These are phyloP conservation scores for Hydrozoanthus tunicans DNA, from an alignment of 64 coral and sea anemone genomes.

Conservation along the genomic window DNA sequence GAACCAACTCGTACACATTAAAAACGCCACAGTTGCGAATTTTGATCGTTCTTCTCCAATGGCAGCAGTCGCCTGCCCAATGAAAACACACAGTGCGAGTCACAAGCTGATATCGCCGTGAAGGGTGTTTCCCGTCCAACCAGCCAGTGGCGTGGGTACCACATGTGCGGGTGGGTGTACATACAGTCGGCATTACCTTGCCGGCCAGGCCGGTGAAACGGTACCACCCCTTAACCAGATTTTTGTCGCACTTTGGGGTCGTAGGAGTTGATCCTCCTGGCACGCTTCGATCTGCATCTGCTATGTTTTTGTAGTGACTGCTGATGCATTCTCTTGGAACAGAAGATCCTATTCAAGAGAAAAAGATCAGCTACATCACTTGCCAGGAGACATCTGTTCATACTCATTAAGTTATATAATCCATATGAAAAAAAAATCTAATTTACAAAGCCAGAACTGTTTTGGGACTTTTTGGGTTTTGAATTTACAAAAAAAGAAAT, in stretches of 20 bases:
- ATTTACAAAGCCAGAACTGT: no score
- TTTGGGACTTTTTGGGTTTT: no score
- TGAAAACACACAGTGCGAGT: neutral
- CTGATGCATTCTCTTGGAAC: neutral
- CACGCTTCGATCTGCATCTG: slow-evolving; percentile 8
- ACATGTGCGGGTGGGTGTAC: neutral
- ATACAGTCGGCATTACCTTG: neutral
- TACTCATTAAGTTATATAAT: no score
- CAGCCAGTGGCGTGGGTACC: neutral
- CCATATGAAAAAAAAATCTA: no score
- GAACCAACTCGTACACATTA: neutral
- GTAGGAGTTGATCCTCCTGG: neutral
- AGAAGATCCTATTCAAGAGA: neutral
- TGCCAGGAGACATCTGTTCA: no score
- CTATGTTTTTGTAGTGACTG: neutral
- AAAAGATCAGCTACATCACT: no score
- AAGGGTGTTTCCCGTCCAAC: neutral
- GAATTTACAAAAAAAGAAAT: no score
- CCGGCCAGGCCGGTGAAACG: neutral
- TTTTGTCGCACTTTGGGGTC: neutral
- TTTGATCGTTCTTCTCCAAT: neutral
- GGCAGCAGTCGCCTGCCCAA: neutral
- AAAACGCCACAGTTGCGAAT: neutral
- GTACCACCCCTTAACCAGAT: neutral
- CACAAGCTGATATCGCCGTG: neutral